Base-by-base conservation (phyloP, 2,113 vertebrate genomes). In the Neodontobutis hainanensis region DNA sequence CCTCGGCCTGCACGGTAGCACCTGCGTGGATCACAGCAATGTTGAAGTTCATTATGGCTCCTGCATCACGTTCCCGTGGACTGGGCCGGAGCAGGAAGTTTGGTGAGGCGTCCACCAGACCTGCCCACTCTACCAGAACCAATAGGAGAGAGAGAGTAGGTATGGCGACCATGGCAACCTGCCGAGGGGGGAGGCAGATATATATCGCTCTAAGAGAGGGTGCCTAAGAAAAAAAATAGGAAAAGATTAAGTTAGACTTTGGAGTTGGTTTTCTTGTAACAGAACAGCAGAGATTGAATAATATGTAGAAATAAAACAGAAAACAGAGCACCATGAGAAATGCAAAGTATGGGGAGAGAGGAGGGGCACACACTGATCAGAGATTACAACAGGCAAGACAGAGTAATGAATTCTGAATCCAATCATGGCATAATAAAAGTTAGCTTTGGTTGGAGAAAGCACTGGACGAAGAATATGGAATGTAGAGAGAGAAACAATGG, bases 61-160 rank as follows among this genome's bases (percentile, higher is more conserved):
- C 90, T 2, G 88, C 85, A 77, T 93, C 92, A 50, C 93, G 89
- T 74, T 94, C 92, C 70, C 92, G 87, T 38, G 92, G 93, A 35
- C 93, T 89, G 62, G 93, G 91, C 70, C 92, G 90, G 72, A 92
- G 92, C 90, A 94, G 90, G 72, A 93, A 90, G 88, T 92, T 88
- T 76, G 92, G 90, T 76, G 92, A 93, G 66, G 89, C 65, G 52
- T 85, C 77, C 57, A 87, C 89, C 49, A 87, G 90, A 84, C 89
- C 93, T 86, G 91, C 91, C 89, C 94, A 94, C 84, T 94, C 93
- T 89, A 93, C 93, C 90, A 96, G 87, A 85, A 94, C 95, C 93
- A 96, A 88, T 70, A 96, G 91, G 89, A 97, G 94, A 90, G 91
- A 90, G 83, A 93, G 88, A 85, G 89, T 90, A 80, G 93, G 90